Evolutionary conservation across 1,140 invertebrate species (phyloP).

Genomic region (Pseudomyrmex pallidus): DNA sequence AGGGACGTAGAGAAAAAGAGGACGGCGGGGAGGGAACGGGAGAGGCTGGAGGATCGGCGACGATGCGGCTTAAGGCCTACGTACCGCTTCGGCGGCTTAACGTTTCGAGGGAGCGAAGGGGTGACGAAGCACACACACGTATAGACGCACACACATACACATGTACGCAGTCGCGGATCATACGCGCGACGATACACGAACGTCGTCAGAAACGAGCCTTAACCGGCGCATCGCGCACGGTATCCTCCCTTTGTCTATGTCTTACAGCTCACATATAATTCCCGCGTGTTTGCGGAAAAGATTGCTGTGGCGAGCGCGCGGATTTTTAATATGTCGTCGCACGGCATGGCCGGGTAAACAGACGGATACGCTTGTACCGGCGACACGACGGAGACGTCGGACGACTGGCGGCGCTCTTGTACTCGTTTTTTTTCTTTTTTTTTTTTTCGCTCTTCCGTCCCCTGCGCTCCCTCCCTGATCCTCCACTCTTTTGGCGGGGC

Average conservation of each 20-base stretch:
- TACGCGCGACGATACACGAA: conserved; percentile 11
- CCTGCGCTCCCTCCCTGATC: not conserved
- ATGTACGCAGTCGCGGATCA: not conserved
- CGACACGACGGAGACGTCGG: conserved; percentile 26
- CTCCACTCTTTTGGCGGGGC: not conserved
- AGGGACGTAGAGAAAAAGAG: conserved; percentile 53
- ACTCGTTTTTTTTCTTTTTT: not conserved
- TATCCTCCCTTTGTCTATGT: conserved; percentile 83
- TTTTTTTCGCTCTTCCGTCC: not conserved
- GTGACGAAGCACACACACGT: conserved; percentile 41
- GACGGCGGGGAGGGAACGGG: conserved; percentile 28
- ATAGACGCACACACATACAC: not conserved
- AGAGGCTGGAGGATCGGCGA: conserved; percentile 68
- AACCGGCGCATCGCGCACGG: conserved; percentile 13
- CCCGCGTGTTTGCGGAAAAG: conserved; percentile 83
- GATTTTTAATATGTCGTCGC: conserved; percentile 83
- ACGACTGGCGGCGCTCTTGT: conserved; percentile 7
- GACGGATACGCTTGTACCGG: conserved; percentile 45
- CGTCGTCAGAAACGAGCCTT: conserved; percentile 47
- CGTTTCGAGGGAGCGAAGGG: conserved; percentile 71
- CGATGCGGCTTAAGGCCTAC: conserved; percentile 83
- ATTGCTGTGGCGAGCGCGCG: conserved; percentile 70
- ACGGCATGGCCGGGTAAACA: conserved; percentile 67
- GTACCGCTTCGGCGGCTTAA: conserved; percentile 79
- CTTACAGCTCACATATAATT: conserved; percentile 85